Conservation (phyloP, 2,797 vertebrate species). For the Melanotaenia pygmaea region DNA sequence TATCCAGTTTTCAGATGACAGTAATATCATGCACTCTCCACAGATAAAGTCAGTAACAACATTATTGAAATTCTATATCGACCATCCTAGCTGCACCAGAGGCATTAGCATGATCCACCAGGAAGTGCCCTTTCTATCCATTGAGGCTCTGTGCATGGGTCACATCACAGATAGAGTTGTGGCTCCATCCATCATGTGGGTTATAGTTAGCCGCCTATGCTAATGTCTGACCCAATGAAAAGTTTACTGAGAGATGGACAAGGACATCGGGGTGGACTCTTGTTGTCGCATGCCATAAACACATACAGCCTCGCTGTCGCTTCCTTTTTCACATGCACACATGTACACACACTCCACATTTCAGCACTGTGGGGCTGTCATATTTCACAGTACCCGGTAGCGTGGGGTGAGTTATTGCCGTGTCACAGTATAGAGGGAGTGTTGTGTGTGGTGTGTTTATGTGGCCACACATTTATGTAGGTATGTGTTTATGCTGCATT, state of each 20-base stretch:
- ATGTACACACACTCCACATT: constrained; percentile 45
- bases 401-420: constrained; percentile 82
- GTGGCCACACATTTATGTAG: constrained; percentile 49
- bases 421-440: constrained; percentile 77
- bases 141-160: constrained; percentile 78
- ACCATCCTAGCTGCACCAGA: constrained; percentile 62
- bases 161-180: constrained; percentile 82
- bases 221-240: constrained; percentile 82
- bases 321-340: constrained; percentile 23
- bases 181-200: constrained; percentile 83
- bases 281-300: constrained; percentile 72
- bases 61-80: constrained; percentile 74
- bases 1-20: constrained; percentile 3
- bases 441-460: constrained; percentile 66
- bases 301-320: constrained; percentile 32
- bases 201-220: constrained; percentile 82
- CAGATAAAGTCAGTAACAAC: constrained; percentile 55
- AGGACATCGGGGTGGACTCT: constrained; percentile 83
- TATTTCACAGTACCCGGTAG: constrained; percentile 83
- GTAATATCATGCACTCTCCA: constrained; percentile 43
- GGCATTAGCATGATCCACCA: constrained; percentile 81
- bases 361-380: constrained; percentile 74
- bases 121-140: constrained; percentile 82
- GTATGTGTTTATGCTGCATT: constrained; percentile 48
- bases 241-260: constrained; percentile 84